Evolutionary conservation across 2,797 vertebrate genomes (phyloP).

Genomic region (Leucoraja ocellata): DNA sequence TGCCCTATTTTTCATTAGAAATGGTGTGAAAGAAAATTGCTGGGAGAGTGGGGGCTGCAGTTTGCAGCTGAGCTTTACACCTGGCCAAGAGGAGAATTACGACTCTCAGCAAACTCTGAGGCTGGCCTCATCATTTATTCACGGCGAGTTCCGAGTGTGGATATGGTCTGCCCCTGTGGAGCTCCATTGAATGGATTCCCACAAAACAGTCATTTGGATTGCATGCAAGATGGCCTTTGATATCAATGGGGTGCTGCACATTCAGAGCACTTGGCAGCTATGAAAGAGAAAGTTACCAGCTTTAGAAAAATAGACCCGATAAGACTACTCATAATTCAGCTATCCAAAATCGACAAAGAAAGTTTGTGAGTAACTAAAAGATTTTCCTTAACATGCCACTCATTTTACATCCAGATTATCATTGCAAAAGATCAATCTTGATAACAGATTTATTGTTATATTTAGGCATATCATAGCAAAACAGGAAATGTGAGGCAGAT

Average conservation of each 20-base stretch:
- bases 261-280: constrained; percentile 6
- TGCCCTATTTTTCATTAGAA: background rate
- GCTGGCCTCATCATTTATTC: background rate
- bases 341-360: background rate
- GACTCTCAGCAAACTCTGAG: background rate
- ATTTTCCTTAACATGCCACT: background rate
- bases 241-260: background rate
- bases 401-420: background rate
- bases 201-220: background rate
- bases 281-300: background rate
- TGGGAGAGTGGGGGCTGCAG: background rate
- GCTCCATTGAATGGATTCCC: background rate
- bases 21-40: background rate
- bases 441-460: background rate
- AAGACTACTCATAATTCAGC: background rate
- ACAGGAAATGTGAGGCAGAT: background rate
- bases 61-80: background rate
- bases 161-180: background rate
- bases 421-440: background rate
- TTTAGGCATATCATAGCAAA: background rate
- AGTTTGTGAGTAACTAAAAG: background rate
- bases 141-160: background rate
- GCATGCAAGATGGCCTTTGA: background rate
- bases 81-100: background rate
- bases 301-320: background rate